Evolutionary conservation across 2,888 invertebrate species (phyloP).

Genomic region (Sabatieria punctata): DNA sequence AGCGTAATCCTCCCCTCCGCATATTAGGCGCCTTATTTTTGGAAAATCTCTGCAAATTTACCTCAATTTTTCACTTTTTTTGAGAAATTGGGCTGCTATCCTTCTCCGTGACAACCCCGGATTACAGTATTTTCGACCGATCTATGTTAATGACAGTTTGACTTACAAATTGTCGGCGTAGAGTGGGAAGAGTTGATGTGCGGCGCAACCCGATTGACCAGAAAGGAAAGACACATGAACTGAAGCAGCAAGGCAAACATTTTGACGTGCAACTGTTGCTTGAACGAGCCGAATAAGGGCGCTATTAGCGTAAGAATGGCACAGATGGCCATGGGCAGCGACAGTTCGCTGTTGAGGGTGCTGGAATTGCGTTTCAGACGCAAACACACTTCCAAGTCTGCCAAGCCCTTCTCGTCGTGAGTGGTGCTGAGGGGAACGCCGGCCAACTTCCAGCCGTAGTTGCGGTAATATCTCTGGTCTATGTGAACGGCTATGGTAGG

Average conservation of each 20-base stretch:
- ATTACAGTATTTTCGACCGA: no score
- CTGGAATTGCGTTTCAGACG: not conserved
- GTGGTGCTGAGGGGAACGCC: not conserved
- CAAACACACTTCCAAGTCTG: constrained; percentile 13
- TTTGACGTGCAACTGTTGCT: constrained; percentile 20
- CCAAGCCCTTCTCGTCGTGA: not conserved
- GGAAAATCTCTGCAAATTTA: no score
- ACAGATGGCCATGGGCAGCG: constrained; percentile 1
- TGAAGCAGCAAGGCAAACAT: constrained; percentile 25
- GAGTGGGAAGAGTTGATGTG: constrained; percentile 22
- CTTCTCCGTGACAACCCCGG: no score
- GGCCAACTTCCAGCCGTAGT: constrained; percentile 24
- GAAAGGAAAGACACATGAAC: constrained; percentile 25
- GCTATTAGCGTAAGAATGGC: constrained; percentile 1
- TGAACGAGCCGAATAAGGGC: constrained; percentile 12
- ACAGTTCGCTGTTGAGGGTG: not conserved
- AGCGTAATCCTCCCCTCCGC: no score
- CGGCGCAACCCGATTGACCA: constrained; percentile 23
- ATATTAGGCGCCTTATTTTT: no score
- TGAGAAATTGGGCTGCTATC: no score
- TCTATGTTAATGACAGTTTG: no score
- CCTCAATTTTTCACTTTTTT: no score
- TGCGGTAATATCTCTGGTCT: constrained; percentile 28
- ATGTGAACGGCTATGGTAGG: constrained; percentile 28
- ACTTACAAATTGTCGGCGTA: constrained; percentile 23